Conservation (phyloP, 2,888 invertebrate genomes). For the Nemotelus nigrinus region DNA sequence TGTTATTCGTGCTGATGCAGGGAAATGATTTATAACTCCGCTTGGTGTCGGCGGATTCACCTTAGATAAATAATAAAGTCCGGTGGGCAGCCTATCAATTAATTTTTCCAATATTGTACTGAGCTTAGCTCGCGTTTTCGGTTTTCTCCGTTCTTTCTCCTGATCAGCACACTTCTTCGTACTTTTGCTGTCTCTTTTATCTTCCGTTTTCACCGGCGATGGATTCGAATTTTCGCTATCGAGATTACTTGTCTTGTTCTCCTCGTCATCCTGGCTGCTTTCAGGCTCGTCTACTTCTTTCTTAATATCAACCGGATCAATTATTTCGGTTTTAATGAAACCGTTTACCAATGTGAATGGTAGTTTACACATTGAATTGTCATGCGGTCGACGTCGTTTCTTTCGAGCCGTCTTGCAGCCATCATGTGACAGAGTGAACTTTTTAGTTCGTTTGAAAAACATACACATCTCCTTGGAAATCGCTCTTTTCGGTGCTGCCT, state of each 20-base stretch:
- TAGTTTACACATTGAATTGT: slow-evolving; percentile 60
- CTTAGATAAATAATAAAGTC: slow-evolving; percentile 59
- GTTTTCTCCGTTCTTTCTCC: slow-evolving; percentile 37
- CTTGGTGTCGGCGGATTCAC: slow-evolving; percentile 50
- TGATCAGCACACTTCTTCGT: slow-evolving; percentile 46
- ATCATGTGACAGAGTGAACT: slow-evolving; percentile 59
- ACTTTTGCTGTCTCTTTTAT: slow-evolving; percentile 46
- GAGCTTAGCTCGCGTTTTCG: slow-evolving; percentile 61
- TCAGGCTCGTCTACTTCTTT: slow-evolving; percentile 43
- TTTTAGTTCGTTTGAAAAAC: slow-evolving; percentile 63
- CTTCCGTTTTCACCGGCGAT: background rate
- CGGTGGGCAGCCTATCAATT: slow-evolving; percentile 60
- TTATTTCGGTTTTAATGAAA: slow-evolving; percentile 30
- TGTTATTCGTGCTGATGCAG: slow-evolving; percentile 60
- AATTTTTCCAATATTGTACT: slow-evolving; percentile 63
- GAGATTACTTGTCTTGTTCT: slow-evolving; percentile 48
- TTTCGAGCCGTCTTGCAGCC: slow-evolving; percentile 56
- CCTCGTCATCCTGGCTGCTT: slow-evolving; percentile 28
- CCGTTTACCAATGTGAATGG: slow-evolving; percentile 52
- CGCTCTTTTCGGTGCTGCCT: slow-evolving; percentile 78
- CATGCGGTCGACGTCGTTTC: slow-evolving; percentile 76
- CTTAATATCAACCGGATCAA: slow-evolving; percentile 48
- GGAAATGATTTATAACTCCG: slow-evolving; percentile 55
- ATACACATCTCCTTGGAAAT: slow-evolving; percentile 79
- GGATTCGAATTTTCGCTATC: background rate